Evolutionary conservation across 92 coral and sea anemone genomes (phyloP).

Genomic region (Chrysogorgia sp.): DNA sequence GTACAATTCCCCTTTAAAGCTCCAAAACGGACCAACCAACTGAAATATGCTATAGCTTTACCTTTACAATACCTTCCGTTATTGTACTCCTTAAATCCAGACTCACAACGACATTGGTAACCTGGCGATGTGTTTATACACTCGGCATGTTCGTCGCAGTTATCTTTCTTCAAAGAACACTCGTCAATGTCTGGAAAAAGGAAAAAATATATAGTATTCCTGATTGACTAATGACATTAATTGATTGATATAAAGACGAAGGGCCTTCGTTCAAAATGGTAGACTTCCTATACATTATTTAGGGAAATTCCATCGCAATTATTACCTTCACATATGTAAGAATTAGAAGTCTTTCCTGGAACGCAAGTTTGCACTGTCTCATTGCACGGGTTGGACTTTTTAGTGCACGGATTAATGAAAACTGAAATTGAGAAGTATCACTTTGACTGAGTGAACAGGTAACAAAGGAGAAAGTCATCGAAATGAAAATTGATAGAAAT

Average conservation of each 20-base stretch:
- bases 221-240: no score
- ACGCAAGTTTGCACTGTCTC: background rate
- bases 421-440: no score
- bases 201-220: no score
- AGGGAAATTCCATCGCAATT: no score
- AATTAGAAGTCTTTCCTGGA: background rate
- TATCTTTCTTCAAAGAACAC: background rate
- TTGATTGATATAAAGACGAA: no score
- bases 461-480: no score
- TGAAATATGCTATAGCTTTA: background rate
- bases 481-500: no score
- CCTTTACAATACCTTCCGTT: conserved; percentile 12
- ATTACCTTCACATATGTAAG: conserved; percentile 16
- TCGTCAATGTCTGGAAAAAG: conserved; percentile 30
- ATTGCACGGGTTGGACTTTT: conserved; percentile 2
- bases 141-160: conserved; percentile 12
- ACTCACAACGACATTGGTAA: conserved; percentile 1
- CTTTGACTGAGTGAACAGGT: no score
- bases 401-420: background rate
- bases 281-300: no score
- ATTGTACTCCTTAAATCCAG: conserved; percentile 22
- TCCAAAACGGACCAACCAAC: no score
- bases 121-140: conserved; percentile 17
- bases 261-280: no score
- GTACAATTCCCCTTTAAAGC: no score